Conservation (phyloP, 2,797 vertebrate species). For the Acrossocheilus wenchowensis region DNA sequence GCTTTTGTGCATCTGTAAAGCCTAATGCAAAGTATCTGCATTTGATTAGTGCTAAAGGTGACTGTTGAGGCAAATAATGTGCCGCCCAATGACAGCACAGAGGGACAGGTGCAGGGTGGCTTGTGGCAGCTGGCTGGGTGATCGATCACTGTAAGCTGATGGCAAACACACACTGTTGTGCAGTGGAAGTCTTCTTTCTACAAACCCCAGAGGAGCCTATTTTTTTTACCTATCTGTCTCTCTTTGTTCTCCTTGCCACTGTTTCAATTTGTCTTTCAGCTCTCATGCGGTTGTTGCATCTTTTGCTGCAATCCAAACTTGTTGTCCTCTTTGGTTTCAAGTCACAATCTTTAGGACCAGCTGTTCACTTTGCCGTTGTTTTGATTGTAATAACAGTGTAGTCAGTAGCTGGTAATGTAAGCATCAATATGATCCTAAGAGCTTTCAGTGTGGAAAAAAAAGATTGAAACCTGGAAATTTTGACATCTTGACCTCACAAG, state of each 20-base stretch:
- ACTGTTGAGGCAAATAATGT: constrained; percentile 44
- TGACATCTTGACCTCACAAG: neutral
- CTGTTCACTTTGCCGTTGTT: neutral
- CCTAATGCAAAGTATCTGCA: neutral
- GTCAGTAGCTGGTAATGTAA: neutral
- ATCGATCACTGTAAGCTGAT: constrained; percentile 75
- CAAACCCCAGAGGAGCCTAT: constrained; percentile 30
- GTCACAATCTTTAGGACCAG: neutral
- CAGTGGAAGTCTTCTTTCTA: constrained; percentile 40
- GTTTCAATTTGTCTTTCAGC: constrained; percentile 24
- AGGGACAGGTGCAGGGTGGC: constrained; percentile 53
- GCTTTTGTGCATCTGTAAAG: neutral
- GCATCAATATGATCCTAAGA: neutral
- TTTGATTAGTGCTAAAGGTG: constrained; percentile 40
- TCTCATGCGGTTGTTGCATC: constrained; percentile 6
- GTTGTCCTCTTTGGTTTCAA: neutral
- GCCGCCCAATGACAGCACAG: constrained; percentile 58
- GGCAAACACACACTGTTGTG: constrained; percentile 71
- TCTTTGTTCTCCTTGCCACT: constrained; percentile 11
- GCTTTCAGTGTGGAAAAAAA: neutral
- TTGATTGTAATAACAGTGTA: neutral
- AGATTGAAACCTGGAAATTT: neutral
- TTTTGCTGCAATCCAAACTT: neutral
- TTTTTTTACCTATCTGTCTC: constrained; percentile 29
- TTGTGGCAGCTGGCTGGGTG: constrained; percentile 56